phyloP scores from a whole-genome alignment of 2,113 vertebrate genomes.

The Peromyscus leucopus region DNA sequence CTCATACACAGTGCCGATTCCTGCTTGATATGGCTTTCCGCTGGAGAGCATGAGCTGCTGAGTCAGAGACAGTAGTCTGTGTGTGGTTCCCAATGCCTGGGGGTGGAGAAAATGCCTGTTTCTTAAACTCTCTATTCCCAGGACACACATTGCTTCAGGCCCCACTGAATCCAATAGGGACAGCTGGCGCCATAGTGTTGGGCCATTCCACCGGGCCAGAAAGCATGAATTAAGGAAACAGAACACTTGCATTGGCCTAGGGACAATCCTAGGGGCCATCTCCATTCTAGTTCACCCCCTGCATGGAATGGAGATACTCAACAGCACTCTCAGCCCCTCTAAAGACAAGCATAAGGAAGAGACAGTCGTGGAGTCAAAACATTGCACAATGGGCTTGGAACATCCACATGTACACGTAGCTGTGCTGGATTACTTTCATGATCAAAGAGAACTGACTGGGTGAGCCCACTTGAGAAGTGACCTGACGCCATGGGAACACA shows the following conservation, averaged over 20 bases:
- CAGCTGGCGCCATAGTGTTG: rapidly evolving
- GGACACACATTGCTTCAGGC: background rate
- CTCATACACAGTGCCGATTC: background rate
- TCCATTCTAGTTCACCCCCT: background rate
- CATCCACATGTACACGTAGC: rapidly evolving
- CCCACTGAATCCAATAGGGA: background rate
- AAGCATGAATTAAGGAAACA: background rate
- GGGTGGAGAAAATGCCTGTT: background rate
- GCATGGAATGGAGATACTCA: no score
- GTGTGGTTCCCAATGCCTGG: background rate
- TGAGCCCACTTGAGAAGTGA: background rate
- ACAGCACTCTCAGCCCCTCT: background rate
- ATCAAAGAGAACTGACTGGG: background rate
- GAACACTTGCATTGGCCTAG: background rate
- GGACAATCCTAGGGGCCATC: background rate
- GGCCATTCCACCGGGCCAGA: background rate
- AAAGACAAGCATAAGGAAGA: background rate
- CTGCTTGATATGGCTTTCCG: background rate
- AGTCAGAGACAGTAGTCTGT: background rate
- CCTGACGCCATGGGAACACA: rapidly evolving
- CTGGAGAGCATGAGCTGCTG: background rate
- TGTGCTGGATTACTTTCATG: background rate
- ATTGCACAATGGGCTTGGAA: rapidly evolving
- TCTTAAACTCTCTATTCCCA: background rate
- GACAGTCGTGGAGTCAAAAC: rapidly evolving